These are phyloP conservation scores for Theretra japonica DNA, from an alignment of 2,888 invertebrate species.

Conservation along the genomic window DNA sequence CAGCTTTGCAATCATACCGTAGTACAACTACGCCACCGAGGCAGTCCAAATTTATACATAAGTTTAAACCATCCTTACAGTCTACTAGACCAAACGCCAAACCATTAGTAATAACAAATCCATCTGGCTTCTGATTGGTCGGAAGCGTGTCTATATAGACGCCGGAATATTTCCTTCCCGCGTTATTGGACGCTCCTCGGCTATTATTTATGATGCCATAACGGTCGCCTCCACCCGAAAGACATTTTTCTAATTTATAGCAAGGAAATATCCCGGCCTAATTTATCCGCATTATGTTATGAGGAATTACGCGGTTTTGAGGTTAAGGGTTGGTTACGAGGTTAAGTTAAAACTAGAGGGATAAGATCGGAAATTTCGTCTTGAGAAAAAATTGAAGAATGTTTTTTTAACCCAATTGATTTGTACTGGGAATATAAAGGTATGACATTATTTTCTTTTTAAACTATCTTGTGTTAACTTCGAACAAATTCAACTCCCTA, in stretches of 20 bases:
- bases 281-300: constrained; percentile 60
- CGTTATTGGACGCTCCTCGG: constrained; percentile 54
- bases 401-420: too few relatives aligned
- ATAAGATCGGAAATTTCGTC: neutral
- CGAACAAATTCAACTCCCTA: too few relatives aligned
- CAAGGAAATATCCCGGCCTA: constrained; percentile 72
- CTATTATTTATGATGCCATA: constrained; percentile 47
- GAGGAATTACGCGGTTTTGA: neutral
- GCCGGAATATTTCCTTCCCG: constrained; percentile 57
- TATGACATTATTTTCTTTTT: too few relatives aligned
- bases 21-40: too few relatives aligned
- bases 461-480: too few relatives aligned
- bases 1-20: too few relatives aligned
- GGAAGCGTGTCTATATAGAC: constrained; percentile 55
- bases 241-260: constrained; percentile 66
- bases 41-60: too few relatives aligned
- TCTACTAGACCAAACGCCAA: neutral
- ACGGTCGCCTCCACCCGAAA: constrained; percentile 46
- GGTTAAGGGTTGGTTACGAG: neutral
- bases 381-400: too few relatives aligned
- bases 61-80: too few relatives aligned
- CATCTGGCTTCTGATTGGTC: constrained; percentile 32
- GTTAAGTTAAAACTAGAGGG: neutral
- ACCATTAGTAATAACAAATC: neutral
- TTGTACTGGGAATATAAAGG: too few relatives aligned